These are phyloP conservation scores for Anas capensis DNA, from an alignment of 2,797 vertebrate species.

Conservation along the genomic window DNA sequence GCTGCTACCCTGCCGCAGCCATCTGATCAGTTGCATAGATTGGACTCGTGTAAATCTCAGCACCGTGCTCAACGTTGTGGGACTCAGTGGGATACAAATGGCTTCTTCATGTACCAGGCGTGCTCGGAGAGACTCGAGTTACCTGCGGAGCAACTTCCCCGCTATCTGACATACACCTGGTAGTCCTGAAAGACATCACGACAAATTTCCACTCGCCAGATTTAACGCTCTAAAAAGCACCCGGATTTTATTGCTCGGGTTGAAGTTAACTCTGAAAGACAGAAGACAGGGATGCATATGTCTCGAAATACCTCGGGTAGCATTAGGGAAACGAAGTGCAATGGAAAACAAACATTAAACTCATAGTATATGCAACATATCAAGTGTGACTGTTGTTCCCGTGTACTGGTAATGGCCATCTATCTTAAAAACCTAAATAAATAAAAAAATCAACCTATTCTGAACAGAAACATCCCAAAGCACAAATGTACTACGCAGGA, in stretches of 20 bases:
- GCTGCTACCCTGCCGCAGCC: slow-evolving; percentile 50
- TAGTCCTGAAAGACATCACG: slow-evolving; percentile 79
- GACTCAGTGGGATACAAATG: slow-evolving; percentile 90
- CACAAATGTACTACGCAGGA: background rate
- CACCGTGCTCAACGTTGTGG: background rate
- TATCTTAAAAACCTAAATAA: background rate
- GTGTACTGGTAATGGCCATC: slow-evolving; percentile 32
- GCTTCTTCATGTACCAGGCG: slow-evolving; percentile 85
- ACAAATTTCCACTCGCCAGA: slow-evolving; percentile 81
- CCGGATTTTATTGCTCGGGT: slow-evolving; percentile 79
- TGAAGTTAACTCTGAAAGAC: slow-evolving; percentile 91
- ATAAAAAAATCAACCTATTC: background rate
- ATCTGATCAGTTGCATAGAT: slow-evolving; percentile 51
- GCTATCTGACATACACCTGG: slow-evolving; percentile 84
- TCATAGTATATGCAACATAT: slow-evolving; percentile 24
- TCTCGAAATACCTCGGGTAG: slow-evolving; percentile 49
- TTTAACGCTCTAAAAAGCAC: slow-evolving; percentile 92
- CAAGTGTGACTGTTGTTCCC: slow-evolving; percentile 1
- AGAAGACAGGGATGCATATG: slow-evolving; percentile 74
- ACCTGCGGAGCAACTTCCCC: slow-evolving; percentile 77
- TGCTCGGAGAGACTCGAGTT: slow-evolving; percentile 78
- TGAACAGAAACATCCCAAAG: slow-evolving; percentile 14
- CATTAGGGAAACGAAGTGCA: slow-evolving; percentile 66
- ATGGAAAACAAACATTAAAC: slow-evolving; percentile 42
- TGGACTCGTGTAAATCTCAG: slow-evolving; percentile 78